Conservation (phyloP, 2,888 invertebrate species). For the Coelopa pilipes region DNA sequence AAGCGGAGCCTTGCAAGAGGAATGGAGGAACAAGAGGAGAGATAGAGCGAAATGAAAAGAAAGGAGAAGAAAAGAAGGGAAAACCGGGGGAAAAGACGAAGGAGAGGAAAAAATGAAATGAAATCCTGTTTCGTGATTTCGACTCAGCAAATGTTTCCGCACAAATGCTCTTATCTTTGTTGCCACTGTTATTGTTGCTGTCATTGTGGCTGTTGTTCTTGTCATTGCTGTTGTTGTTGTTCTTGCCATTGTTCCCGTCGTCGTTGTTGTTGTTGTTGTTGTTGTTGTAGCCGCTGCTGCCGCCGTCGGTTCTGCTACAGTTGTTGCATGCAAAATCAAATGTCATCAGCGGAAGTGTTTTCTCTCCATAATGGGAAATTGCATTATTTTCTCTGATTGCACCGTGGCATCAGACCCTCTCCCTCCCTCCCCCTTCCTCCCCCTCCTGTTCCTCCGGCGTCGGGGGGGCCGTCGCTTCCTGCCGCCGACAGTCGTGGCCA, state of each 20-base stretch:
- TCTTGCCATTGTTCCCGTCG: not conserved
- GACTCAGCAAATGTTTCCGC: constrained; percentile 21
- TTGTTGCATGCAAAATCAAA: constrained; percentile 20
- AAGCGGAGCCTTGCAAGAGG: no score
- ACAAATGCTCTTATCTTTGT: constrained; percentile 7
- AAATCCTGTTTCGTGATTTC: constrained; percentile 22
- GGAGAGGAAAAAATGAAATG: constrained; percentile 1
- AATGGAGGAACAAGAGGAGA: no score
- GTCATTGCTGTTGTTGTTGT: not conserved
- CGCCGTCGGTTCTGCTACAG: not conserved
- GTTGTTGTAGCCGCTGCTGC: not conserved
- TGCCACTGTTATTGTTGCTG: not conserved
- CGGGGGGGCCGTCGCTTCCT: no score
- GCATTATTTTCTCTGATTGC: constrained; percentile 19
- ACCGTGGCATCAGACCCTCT: not conserved
- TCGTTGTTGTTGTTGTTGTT: not conserved
- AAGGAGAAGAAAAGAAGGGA: not conserved
- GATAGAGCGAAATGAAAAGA: not conserved
- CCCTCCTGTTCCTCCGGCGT: no score
- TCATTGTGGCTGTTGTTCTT: not conserved
- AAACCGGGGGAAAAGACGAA: constrained; percentile 12
- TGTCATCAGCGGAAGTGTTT: constrained; percentile 26
- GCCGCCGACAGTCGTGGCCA: not conserved
- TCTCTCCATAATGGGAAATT: constrained; percentile 19
- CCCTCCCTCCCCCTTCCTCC: no score